Evolutionary conservation across 2,797 vertebrate genomes (phyloP).

Genomic region (Carcharodon carcharias): DNA sequence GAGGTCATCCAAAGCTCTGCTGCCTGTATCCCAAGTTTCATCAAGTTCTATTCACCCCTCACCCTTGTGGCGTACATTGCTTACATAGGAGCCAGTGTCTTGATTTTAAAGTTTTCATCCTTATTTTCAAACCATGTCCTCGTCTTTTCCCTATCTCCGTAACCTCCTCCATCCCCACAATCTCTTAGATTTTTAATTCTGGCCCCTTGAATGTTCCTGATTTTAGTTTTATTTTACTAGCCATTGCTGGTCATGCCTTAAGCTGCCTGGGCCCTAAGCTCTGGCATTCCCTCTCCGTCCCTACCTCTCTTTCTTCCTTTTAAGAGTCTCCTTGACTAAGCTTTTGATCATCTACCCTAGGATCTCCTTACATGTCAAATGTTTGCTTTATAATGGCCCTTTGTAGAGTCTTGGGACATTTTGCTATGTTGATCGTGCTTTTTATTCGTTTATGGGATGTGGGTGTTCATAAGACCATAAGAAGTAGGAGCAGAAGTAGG

Average conservation of each 20-base stretch:
- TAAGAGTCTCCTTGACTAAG: neutral
- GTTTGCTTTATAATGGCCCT: neutral
- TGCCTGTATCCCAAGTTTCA: no score
- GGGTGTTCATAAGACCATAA: no score
- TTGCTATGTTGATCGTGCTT: neutral
- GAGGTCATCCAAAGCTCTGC: no score
- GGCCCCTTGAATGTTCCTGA: neutral
- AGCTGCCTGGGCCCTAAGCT: neutral
- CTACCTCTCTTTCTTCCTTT: neutral
- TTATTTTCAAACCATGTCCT: no score
- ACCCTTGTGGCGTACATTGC: no score
- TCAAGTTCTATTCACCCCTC: no score
- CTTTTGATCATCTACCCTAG: neutral
- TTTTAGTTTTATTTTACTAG: neutral
- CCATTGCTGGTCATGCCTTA: neutral
- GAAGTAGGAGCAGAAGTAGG: no score
- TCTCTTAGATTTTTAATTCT: neutral
- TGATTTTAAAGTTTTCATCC: no score
- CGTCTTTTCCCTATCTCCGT: no score
- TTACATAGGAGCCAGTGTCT: no score
- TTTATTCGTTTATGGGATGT: no score
- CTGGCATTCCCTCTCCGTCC: neutral
- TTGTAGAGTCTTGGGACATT: neutral
- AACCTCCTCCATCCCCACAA: neutral
- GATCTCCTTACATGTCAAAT: neutral